A percentile compares a stretch with the other conserved stretches of the same genome.
Evolutionary conservation across 2,113 vertebrate species (phyloP).

Genomic region (Laterallus jamaicensis): DNA sequence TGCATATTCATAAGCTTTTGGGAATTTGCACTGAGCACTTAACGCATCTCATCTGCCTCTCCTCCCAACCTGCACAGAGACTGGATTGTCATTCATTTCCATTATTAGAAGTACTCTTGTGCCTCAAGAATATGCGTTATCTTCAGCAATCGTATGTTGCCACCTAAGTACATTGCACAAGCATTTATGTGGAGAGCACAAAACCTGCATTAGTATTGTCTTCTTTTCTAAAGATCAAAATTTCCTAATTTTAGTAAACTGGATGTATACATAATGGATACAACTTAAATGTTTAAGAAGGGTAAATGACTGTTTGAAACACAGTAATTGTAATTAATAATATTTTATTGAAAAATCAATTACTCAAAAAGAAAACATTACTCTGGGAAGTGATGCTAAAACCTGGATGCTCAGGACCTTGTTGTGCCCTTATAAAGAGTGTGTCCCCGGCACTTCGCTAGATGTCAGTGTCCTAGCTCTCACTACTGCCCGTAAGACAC

Average conservation of each 20-base stretch:
- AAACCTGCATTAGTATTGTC: background rate
- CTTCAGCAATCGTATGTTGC: background rate
- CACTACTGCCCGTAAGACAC: background rate
- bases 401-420: background rate
- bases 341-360: background rate
- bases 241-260: background rate
- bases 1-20: conserved; percentile 15
- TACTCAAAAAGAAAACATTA: background rate
- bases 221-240: background rate
- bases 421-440: background rate
- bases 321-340: background rate
- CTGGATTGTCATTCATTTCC: background rate
- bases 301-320: background rate
- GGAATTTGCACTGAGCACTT: background rate
- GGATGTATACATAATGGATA: background rate
- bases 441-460: background rate
- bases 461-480: background rate
- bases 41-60: background rate
- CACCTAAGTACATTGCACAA: background rate
- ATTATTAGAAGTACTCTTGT: background rate
- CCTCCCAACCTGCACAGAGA: background rate
- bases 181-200: background rate
- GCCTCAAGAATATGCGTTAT: background rate
- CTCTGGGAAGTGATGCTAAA: background rate
- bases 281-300: background rate